Percentiles rank a stretch among this genome's conserved stretches.
Conservation (phyloP, 2,888 invertebrate genomes). For the Omphaloscelis lunosa region DNA sequence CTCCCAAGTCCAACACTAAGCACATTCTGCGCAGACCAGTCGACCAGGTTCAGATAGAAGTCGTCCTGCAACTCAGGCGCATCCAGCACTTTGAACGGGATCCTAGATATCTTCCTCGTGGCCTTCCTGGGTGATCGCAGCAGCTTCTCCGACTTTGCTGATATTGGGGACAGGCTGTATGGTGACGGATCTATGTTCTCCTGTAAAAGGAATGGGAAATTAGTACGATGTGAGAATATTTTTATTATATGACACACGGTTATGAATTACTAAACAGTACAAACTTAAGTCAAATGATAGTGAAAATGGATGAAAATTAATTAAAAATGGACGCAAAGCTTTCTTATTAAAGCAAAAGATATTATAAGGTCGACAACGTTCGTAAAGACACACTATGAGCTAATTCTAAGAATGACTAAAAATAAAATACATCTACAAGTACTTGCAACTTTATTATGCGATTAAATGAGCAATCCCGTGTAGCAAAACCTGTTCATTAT, state of each 20-base stretch:
- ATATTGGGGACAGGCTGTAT: slow-evolving; percentile 98
- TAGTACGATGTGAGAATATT: not conserved
- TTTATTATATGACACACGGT: not conserved
- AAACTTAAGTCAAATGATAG: not conserved
- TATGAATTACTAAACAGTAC: not conserved
- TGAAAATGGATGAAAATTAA: not conserved
- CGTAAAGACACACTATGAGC: slow-evolving; percentile 38
- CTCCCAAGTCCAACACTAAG: slow-evolving; percentile 99
- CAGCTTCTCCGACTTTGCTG: slow-evolving; percentile 98
- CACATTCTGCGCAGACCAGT: slow-evolving; percentile 99
- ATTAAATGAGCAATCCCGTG: slow-evolving; percentile 60
- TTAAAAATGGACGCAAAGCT: slow-evolving; percentile 21
- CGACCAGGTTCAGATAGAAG: slow-evolving; percentile 99
- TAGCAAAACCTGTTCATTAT: slow-evolving; percentile 61
- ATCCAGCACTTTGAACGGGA: slow-evolving; percentile 99
- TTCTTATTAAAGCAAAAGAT: slow-evolving; percentile 44
- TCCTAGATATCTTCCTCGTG: slow-evolving; percentile 99
- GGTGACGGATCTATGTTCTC: slow-evolving; percentile 96
- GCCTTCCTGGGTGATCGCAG: slow-evolving; percentile 98
- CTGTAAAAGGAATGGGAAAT: slow-evolving; percentile 85
- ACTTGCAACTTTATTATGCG: slow-evolving; percentile 61
- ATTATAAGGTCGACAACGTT: slow-evolving; percentile 49
- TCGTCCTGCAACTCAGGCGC: slow-evolving; percentile 99
- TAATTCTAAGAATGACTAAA: slow-evolving; percentile 56
- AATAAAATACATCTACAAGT: slow-evolving; percentile 60